Evolutionary conservation across 2,888 invertebrate species (phyloP).

Genomic region (Heliconius aoede): DNA sequence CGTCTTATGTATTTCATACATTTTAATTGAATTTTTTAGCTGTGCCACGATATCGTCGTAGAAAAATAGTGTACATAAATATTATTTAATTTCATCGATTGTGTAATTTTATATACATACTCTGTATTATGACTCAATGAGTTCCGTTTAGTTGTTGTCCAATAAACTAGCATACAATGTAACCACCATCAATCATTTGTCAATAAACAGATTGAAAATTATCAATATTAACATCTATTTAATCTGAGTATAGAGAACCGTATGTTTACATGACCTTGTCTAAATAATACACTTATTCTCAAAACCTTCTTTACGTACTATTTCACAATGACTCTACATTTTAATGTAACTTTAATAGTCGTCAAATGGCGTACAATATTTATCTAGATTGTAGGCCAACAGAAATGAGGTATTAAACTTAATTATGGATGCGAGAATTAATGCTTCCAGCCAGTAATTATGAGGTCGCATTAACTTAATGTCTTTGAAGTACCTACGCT

Average conservation of each 20-base stretch:
- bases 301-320: slow-evolving; percentile 48
- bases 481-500: slow-evolving; percentile 70
- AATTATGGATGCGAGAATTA: slow-evolving; percentile 83
- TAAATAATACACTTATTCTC: slow-evolving; percentile 27
- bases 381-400: slow-evolving; percentile 80
- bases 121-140: not conserved
- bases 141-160: slow-evolving; percentile 1
- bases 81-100: not conserved
- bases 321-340: slow-evolving; percentile 65
- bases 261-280: slow-evolving; percentile 26
- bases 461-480: slow-evolving; percentile 82
- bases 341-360: slow-evolving; percentile 75
- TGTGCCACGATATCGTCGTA: not conserved
- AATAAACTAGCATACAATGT: not conserved
- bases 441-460: slow-evolving; percentile 81
- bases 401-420: slow-evolving; percentile 81
- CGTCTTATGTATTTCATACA: no score
- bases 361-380: slow-evolving; percentile 74
- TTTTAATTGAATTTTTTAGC: not conserved
- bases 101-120: not conserved
- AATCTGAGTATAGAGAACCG: not conserved
- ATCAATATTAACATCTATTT: not conserved
- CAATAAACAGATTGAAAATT: not conserved
- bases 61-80: slow-evolving; percentile 5
- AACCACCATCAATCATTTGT: not conserved